A percentile compares a stretch with the other conserved stretches of the same genome.
These are phyloP conservation scores for Xestoiulus laeticollis DNA, from an alignment of 2,888 invertebrate species.

Conservation along the genomic window DNA sequence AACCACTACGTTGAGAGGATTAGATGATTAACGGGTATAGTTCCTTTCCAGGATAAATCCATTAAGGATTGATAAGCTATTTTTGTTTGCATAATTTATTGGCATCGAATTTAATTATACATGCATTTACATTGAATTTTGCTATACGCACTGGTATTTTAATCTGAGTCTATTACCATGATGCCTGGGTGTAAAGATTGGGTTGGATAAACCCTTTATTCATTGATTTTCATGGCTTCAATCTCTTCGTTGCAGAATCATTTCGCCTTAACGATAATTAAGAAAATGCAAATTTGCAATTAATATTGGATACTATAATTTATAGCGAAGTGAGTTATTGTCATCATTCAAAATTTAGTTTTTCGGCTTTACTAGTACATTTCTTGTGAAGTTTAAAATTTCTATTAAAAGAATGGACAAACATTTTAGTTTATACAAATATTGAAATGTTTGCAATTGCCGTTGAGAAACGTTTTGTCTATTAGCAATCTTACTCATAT, in stretches of 20 bases:
- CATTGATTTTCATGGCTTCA: slow-evolving; percentile 8
- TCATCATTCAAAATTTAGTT: neutral
- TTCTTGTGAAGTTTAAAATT: too few relatives aligned
- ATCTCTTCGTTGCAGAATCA: neutral
- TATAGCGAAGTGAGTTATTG: neutral
- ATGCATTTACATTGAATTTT: slow-evolving; percentile 1
- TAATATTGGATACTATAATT: neutral
- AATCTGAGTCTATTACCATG: neutral
- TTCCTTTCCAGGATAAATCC: slow-evolving; percentile 20
- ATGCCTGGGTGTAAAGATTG: neutral
- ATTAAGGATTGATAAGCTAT: slow-evolving; percentile 21
- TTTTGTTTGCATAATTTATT: slow-evolving; percentile 34
- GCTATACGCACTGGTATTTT: neutral
- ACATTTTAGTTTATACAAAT: neutral
- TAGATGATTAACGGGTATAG: neutral
- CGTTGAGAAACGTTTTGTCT: neutral
- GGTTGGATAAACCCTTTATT: neutral
- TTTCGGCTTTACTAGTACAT: neutral
- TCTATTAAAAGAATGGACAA: too few relatives aligned
- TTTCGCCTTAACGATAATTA: slow-evolving; percentile 13
- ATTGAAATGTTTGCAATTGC: neutral
- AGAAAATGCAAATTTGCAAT: slow-evolving; percentile 20
- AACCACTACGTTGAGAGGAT: neutral
- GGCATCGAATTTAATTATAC: neutral
- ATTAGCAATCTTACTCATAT: too few relatives aligned